Percentiles rank a stretch among this genome's conserved stretches.
Conservation (phyloP, 2,888 invertebrate genomes). For the Molorchus minor region DNA sequence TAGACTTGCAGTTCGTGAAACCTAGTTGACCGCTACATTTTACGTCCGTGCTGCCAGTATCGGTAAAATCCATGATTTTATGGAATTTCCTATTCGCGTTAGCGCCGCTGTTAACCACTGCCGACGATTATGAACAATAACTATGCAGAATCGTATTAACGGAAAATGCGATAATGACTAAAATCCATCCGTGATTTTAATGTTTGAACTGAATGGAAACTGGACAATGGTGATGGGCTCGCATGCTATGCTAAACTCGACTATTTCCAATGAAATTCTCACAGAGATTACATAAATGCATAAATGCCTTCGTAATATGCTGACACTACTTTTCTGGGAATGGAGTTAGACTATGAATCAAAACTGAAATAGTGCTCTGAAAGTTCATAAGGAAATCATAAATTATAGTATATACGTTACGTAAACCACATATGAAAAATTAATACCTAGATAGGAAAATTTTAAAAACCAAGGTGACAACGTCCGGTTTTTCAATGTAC, state of each 20-base stretch:
- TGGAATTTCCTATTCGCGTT: slow-evolving; percentile 19
- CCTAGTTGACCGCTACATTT: slow-evolving; percentile 16
- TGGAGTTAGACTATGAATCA: no score
- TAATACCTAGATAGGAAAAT: no score
- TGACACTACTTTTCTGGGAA: no score
- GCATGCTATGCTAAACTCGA: background rate
- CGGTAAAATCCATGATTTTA: slow-evolving; percentile 19
- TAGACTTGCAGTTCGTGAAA: slow-evolving; percentile 15
- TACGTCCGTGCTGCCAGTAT: background rate
- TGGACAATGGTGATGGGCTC: slow-evolving; percentile 2
- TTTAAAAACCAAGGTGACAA: no score
- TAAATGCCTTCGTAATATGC: no score
- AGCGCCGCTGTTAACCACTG: slow-evolving; percentile 10
- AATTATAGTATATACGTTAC: no score
- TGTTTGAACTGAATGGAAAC: slow-evolving; percentile 4
- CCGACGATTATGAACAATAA: slow-evolving; percentile 12
- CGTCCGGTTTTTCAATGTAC: no score
- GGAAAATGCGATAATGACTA: slow-evolving; percentile 13
- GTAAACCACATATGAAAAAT: no score
- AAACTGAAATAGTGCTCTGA: no score
- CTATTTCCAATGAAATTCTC: background rate
- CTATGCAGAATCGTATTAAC: slow-evolving; percentile 16
- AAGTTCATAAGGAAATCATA: no score
- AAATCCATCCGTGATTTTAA: slow-evolving; percentile 14
- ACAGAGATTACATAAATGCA: no score